Base-by-base conservation (phyloP, 1,140 invertebrate genomes). In the Megalonaias nervosa region DNA sequence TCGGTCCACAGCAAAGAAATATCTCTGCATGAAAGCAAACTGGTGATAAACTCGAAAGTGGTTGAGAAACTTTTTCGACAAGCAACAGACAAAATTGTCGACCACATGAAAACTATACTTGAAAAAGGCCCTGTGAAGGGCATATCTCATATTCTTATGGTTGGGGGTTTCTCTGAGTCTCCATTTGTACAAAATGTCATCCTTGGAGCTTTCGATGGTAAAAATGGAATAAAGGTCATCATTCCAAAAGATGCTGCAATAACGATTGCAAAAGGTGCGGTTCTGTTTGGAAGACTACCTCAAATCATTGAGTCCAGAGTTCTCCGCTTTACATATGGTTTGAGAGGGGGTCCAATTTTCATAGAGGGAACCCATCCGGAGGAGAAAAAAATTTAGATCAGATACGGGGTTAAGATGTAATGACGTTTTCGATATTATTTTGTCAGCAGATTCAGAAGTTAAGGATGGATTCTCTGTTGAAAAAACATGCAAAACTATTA, bases 161-260 rank as follows among this genome's bases (percentile, higher is more conserved):
- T 76, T 57, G 74, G 74, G 0, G 74, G 74, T 65, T 76, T 76
- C 55, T 58, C 59, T 31, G 74, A 76, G 48, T 65, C 67, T 59
- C 60, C 61, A 59, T 70, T 69, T 56, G 74, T 76, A 13, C 67
- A 76, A 15, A 38, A 75, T 21, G 66, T 65, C 1, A 21, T 75
- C 14, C 14, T 31, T 13, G 64, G 55, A 14, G 67, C 55, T 75
- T 68, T 68, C 26, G 23, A 23, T 58, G 60, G 17, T 26, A 6
- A 48, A 48, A 48, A 48, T 48, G 11, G 11, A 48, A 59, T 61
- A 19, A 23, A 17, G 26, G 5, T 76, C 16, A 70, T 56, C 13
- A 62, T 71, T 71, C 74, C 74, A 31, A 23, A 17, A 1, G 74
- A 76, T 15, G 64, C 74, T 16, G 66, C 67, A 17, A 12, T 76